A percentile compares a stretch with the other conserved stretches of the same genome.
phyloP scores from a whole-genome alignment of 2,888 invertebrate genomes.

The Coelopa pilipes region DNA sequence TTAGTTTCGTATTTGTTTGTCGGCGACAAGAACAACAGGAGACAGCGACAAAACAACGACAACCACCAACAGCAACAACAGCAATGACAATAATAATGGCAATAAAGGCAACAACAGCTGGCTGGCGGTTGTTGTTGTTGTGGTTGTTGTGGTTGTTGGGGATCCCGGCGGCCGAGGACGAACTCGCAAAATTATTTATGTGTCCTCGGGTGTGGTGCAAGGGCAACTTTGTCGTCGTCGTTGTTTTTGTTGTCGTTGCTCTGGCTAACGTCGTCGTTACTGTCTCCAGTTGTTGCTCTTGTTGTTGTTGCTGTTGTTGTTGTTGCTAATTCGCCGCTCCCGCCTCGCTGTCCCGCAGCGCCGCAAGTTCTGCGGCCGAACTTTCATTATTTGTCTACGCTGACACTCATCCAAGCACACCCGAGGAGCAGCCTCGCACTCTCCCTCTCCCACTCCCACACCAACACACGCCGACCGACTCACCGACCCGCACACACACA shows the following conservation, averaged over 20 bases:
- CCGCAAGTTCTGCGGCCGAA: slow-evolving; percentile 14
- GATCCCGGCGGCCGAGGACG: slow-evolving; percentile 1
- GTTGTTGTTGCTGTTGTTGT: background rate
- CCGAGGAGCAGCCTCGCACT: background rate
- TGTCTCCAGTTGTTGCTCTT: background rate
- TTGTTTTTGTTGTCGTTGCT: background rate
- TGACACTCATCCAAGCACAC: slow-evolving; percentile 14
- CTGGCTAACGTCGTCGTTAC: background rate
- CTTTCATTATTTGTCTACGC: slow-evolving; percentile 27
- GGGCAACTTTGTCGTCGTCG: background rate
- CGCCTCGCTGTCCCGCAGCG: background rate
- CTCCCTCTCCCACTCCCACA: background rate
- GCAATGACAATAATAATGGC: background rate
- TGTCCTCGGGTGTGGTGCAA: slow-evolving; percentile 11
- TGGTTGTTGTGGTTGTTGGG: too few relatives aligned
- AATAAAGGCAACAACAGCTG: background rate
- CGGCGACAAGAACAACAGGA: slow-evolving; percentile 49
- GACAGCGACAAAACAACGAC: too few relatives aligned
- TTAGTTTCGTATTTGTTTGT: slow-evolving; percentile 65
- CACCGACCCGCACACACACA: background rate
- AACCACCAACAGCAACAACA: background rate
- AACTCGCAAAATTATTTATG: slow-evolving; percentile 27
- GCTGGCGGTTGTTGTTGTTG: too few relatives aligned
- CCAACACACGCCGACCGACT: background rate
- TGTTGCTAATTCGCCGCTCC: slow-evolving; percentile 6